Evolutionary conservation across 1,140 invertebrate species (phyloP).

Genomic region (Paraescarpia echinospica): DNA sequence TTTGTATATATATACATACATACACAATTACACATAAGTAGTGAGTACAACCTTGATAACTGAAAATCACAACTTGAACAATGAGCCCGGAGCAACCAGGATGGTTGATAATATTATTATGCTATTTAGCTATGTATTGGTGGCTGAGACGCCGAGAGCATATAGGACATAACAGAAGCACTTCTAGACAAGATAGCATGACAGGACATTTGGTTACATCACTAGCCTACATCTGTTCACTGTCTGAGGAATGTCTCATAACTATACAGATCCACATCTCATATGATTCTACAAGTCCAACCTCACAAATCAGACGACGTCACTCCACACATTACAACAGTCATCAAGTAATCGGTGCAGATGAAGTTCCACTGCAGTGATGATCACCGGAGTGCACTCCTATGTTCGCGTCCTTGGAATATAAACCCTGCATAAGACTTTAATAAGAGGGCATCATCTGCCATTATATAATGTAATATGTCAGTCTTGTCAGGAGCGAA

Average conservation of each 20-base stretch:
- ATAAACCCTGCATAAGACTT: neutral
- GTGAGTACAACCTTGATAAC: neutral
- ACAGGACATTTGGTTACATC: neutral
- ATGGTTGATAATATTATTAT: neutral
- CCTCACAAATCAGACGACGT: neutral
- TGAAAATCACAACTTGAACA: neutral
- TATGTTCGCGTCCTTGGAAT: neutral
- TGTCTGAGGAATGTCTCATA: neutral
- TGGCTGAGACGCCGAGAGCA: too few species aligned
- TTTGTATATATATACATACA: neutral
- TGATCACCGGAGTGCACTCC: neutral
- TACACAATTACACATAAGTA: neutral
- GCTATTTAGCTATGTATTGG: neutral
- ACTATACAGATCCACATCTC: neutral
- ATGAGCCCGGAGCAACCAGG: neutral
- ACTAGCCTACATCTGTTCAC: neutral
- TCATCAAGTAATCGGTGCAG: neutral
- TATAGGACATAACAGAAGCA: neutral
- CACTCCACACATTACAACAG: neutral
- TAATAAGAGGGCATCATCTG: neutral
- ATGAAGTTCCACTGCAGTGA: neutral
- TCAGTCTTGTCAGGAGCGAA: too few species aligned
- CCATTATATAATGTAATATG: too few species aligned
- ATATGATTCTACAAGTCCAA: neutral
- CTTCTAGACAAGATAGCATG: neutral